A percentile compares a stretch with the other conserved stretches of the same genome.
phyloP scores from a whole-genome alignment of 2,113 vertebrate species.

The Anhinga rufa region DNA sequence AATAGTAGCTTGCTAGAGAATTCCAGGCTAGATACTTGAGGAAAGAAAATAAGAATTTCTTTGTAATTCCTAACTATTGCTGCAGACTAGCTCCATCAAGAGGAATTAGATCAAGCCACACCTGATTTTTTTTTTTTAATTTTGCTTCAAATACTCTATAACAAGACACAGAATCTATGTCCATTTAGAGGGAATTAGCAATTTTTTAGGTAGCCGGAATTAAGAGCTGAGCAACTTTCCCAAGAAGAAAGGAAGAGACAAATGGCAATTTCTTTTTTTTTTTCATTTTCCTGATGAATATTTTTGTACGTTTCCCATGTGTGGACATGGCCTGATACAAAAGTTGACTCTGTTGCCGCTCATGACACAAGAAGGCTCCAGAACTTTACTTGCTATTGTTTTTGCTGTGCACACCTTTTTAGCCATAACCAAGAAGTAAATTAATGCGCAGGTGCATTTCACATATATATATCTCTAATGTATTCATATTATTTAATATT shows the following conservation, averaged over 20 bases:
- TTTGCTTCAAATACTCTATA: neutral
- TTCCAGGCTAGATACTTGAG: neutral
- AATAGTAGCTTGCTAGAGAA: conserved; percentile 16
- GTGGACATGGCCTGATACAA: neutral
- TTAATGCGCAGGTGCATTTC: neutral
- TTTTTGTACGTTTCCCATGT: neutral
- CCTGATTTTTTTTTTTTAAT: neutral
- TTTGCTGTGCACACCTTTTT: neutral
- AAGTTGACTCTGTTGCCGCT: neutral
- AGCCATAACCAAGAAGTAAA: neutral
- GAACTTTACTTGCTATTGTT: neutral
- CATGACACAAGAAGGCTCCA: neutral
- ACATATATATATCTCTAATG: neutral
- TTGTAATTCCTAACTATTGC: neutral
- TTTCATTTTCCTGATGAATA: neutral
- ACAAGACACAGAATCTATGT: neutral
- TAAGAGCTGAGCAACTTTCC: neutral
- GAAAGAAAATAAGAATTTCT: neutral
- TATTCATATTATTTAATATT: neutral
- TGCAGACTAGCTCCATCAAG: conserved; percentile 61
- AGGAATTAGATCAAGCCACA: conserved; percentile 22
- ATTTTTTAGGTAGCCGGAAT: neutral
- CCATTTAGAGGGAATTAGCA: neutral
- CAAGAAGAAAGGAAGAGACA: neutral
- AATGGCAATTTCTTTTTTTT: neutral